Evolutionary conservation across 2,113 vertebrate species (phyloP).

Genomic region (Syngnathus floridae): DNA sequence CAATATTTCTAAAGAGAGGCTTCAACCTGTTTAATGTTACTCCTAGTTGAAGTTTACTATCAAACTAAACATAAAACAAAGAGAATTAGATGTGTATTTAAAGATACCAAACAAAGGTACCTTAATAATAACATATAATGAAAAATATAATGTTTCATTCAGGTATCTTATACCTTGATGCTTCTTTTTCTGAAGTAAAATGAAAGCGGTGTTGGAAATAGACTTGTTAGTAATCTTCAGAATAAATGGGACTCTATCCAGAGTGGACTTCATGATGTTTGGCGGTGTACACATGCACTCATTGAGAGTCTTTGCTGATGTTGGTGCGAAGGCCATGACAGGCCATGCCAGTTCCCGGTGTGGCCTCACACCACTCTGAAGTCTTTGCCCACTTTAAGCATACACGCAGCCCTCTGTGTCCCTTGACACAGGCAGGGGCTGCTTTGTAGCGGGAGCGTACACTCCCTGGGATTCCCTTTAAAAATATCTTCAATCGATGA

Average conservation of each 20-base stretch:
- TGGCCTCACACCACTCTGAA: conserved; percentile 67
- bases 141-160: background rate
- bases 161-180: conserved; percentile 3
- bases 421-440: conserved; percentile 65
- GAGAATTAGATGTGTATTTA: background rate
- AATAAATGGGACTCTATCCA: conserved; percentile 60
- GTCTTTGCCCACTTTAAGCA: conserved; percentile 77
- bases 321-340: conserved; percentile 59
- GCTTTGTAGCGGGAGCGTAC: conserved; percentile 73
- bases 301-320: conserved; percentile 48
- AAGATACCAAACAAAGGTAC: background rate
- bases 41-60: background rate
- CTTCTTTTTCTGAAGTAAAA: conserved; percentile 9
- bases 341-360: conserved; percentile 66
- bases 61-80: background rate
- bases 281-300: conserved; percentile 42
- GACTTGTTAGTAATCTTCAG: conserved; percentile 53
- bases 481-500: conserved; percentile 84
- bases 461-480: conserved; percentile 78
- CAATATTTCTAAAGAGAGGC: background rate
- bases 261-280: conserved; percentile 64
- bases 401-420: conserved; percentile 63
- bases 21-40: background rate
- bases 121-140: background rate
- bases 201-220: conserved; percentile 18